Base-by-base conservation (phyloP, 2,113 vertebrate species). In the Epinephelus fuscoguttatus region DNA sequence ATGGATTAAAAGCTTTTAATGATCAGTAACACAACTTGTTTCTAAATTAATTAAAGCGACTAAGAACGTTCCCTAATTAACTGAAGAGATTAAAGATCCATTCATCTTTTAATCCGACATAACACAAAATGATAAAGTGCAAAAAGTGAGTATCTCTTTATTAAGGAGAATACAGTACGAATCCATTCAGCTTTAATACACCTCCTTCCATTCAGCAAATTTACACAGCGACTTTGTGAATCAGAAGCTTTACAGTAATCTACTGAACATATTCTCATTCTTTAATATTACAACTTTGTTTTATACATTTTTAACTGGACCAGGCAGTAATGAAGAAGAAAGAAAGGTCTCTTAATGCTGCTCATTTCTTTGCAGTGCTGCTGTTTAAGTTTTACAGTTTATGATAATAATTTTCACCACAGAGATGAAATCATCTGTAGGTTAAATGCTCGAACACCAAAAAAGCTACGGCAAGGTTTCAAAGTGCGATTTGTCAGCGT, bases 61-160 rank as follows among this genome's bases (percentile, higher is more conserved):
- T 45, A 2, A 11, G 9, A 45, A 45, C 2, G 42, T 10, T 45
- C 42, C 42, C 63, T 59, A 9, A 49, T 6, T 9, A 14, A 50
- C 40, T 52, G 14, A 49, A 62, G 0, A 30, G 14, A 27, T 4
- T 37, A 50, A 14, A 33, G 33, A 42, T 50, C 15, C 21, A 66
- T 3, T 1, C 49, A n/a, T 56, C 13, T 71, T 70, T 72, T 37
- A 61, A 8, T 59, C 25, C 50, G 81, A 49, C 56, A 63, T 17
- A 59, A 59, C 40, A 61, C 52, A 75, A 74, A 61, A 6, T 52
- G 11, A 42, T 81, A 64, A 81, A 86, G 84, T 92, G 88, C 82
- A 84, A 90, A 88, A 79, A 78, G 37, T 61, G 57, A 81, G 37
- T 63, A 37, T 69, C 3, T 70, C n/a, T 86, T 87, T 84, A 84